These are phyloP conservation scores for Solea senegalensis DNA, from an alignment of 2,113 vertebrate genomes.

Conservation along the genomic window DNA sequence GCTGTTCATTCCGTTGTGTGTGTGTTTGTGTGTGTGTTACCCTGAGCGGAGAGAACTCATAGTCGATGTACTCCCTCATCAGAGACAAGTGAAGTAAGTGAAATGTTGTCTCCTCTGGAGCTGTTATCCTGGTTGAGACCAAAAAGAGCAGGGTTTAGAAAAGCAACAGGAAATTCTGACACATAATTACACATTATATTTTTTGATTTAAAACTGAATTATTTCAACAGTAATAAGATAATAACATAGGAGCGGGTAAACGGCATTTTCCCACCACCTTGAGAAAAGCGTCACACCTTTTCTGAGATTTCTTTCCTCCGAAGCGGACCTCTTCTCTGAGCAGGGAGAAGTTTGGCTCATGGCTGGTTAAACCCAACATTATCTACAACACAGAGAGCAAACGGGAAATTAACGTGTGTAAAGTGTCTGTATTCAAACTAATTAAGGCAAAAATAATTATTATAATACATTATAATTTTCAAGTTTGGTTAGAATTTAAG, in stretches of 20 bases:
- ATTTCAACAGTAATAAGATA: background rate
- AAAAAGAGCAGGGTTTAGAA: background rate
- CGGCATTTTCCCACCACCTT: no score
- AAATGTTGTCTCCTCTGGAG: slow-evolving; percentile 98
- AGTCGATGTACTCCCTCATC: slow-evolving; percentile 99
- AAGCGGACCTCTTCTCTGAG: slow-evolving; percentile 99
- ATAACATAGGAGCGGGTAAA: no score
- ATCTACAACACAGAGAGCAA: slow-evolving; percentile 81
- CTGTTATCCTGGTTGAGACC: slow-evolving; percentile 85
- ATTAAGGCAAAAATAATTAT: no score
- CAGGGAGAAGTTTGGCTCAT: slow-evolving; percentile 96
- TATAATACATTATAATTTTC: no score
- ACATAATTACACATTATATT: no score
- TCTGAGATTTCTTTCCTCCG: slow-evolving; percentile 95
- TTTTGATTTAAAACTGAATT: no score
- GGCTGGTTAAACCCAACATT: slow-evolving; percentile 98
- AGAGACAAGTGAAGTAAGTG: slow-evolving; percentile 96
- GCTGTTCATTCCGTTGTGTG: background rate
- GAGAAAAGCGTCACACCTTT: slow-evolving; percentile 82
- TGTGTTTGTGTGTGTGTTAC: slow-evolving; percentile 80
- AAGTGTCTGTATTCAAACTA: no score
- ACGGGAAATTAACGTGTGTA: background rate
- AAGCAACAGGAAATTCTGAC: background rate
- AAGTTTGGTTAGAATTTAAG: no score
- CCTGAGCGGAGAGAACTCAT: slow-evolving; percentile 93